Percentiles rank a stretch among this genome's conserved stretches.
phyloP scores from a whole-genome alignment of 1,140 invertebrate species.

The Lepidurus arcticus region DNA sequence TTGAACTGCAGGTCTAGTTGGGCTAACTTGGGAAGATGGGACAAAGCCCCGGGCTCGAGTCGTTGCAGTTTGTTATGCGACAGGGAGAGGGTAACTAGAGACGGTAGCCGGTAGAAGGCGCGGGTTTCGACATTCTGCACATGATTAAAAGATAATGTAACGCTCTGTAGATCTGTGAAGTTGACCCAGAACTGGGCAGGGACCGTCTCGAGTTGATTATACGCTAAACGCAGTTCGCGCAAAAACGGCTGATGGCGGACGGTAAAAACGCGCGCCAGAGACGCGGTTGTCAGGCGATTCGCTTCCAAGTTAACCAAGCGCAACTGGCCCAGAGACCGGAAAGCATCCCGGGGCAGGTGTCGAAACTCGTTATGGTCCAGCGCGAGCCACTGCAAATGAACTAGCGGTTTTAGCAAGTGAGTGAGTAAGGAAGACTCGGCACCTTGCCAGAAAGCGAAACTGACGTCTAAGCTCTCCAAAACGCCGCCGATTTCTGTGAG shows the following conservation, averaged over 20 bases:
- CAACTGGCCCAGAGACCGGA: slow-evolving; percentile 60
- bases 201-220: slow-evolving; percentile 61
- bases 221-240: slow-evolving; percentile 66
- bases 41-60: slow-evolving; percentile 55
- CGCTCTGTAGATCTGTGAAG: slow-evolving; percentile 58
- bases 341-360: slow-evolving; percentile 54
- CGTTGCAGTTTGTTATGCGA: slow-evolving; percentile 44
- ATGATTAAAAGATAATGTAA: slow-evolving; percentile 65
- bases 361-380: slow-evolving; percentile 82
- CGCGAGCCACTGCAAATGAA: slow-evolving; percentile 71
- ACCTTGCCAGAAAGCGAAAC: slow-evolving; percentile 58
- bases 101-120: slow-evolving; percentile 60
- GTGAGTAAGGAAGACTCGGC: slow-evolving; percentile 69
- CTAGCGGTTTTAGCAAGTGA: slow-evolving; percentile 61
- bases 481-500: slow-evolving; percentile 64
- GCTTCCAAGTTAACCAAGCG: slow-evolving; percentile 81
- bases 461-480: slow-evolving; percentile 76
- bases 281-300: slow-evolving; percentile 59
- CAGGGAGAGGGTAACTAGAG: slow-evolving; percentile 62
- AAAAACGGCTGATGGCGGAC: slow-evolving; percentile 63
- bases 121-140: slow-evolving; percentile 53
- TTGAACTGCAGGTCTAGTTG: slow-evolving; percentile 68
- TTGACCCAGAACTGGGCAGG: slow-evolving; percentile 55
- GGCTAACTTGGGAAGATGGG: slow-evolving; percentile 59
- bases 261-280: slow-evolving; percentile 60